Base-by-base conservation (phyloP, 2,113 vertebrate genomes). In the Proterorhinus semilunaris region DNA sequence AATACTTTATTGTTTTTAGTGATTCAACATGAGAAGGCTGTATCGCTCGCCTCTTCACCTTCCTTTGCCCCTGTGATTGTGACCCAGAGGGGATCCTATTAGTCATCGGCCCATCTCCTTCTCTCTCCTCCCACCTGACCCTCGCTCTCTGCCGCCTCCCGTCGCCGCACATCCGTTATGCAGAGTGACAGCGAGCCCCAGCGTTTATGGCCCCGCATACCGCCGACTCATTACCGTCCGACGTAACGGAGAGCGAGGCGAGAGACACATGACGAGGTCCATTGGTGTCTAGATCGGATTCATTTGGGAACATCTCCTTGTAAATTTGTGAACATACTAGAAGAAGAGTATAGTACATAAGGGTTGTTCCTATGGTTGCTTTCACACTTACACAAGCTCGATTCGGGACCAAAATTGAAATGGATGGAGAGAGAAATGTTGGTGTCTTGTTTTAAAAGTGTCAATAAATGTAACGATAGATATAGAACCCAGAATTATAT, bases 151-250 rank as follows among this genome's bases (percentile, higher is more conserved):
- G 88, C 92, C 91, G 79, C 69, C 63, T 84, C 91, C 91, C 0
- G 1, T 94, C 87, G 86, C 6, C 16, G 17, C 95, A 95, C 94
- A 96, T 96, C 94, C 95, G 92, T 94, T 94, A 97, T 95, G 93
- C 95, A 95, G 92, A 90, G 93, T 96, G 94, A 95, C 94, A 95
- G 93, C 92, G 92, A 93, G 93, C 93, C 92, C 93, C 94, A 91
- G 84, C 66, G 93, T 96, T 91, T 96, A 95, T 95, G 95, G 93
- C 92, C 89, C 94, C 92, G 96, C 94, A 97, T 98, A 95, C 94
- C 93, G 90, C 91, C 91, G 91, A 93, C 95, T 98, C 95, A 97
- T 98, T 98, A 97, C 94, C 94, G 73, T 91, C 92, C 91, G 93
- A 94, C 93, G 90, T 92, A 93, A 94, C 88, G 84, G 27, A 58